Base-by-base conservation (phyloP, 1,140 invertebrate species). In the Drusus annulatus region DNA sequence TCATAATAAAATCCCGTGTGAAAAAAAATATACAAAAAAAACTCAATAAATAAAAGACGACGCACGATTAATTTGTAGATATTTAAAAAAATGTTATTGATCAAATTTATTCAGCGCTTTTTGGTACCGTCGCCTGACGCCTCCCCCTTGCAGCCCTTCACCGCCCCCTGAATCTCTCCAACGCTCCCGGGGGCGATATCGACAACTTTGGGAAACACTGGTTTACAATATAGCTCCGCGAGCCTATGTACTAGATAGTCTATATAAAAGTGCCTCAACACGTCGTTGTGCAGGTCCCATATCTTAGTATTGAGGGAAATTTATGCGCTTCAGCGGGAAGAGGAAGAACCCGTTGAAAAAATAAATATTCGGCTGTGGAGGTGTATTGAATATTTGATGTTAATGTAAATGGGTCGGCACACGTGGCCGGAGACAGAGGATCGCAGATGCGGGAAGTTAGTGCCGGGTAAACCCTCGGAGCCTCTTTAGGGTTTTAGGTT, bases 351-450 rank as follows among this genome's bases (percentile, higher is more conserved):
- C 36, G 74, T 31, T 60, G 76, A 65, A 79, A 81, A 81, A 81
- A 81, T 78, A 75, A 81, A 81, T 75, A 71, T 78, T 36, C 80
- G 71, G 52, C 76, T 52, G 54, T 62, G 80, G 65, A 60, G 58
- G 76, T 50, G 31, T 31, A 31, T 76, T 81, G 76, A 81, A 81
- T 81, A 79, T 81, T 81, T 81, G 71, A 81, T 81, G 71, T 52
- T 75, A 78, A 81, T 81, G 80, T 81, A 81, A 81, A 79, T 81
- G 76, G 80, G 80, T 81, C 77, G 76, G 80, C 65, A 69, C 76
- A 19, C 68, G 52, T 74, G 21, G n/a, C 54, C 36, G 79, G 74
- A 78, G 80, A 74, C 76, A 65, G 56, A 60, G 25, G 36, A 45
- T 45, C 54, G 17, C 80, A 81, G 77, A 78, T 81, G 80, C 65